Evolutionary conservation across 2,797 vertebrate genomes (phyloP).

Genomic region (Clamator glandarius): DNA sequence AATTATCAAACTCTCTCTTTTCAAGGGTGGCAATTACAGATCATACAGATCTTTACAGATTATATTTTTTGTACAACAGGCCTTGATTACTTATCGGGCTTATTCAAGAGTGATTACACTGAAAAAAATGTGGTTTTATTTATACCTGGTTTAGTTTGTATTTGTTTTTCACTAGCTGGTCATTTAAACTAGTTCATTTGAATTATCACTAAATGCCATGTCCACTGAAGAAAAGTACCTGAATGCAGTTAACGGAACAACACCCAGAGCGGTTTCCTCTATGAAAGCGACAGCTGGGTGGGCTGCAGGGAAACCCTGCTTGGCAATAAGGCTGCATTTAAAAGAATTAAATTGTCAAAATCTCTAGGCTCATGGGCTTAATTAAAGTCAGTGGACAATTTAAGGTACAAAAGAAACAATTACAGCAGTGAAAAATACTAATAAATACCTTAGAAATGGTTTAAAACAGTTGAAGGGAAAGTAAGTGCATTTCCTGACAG

Average conservation of each 20-base stretch:
- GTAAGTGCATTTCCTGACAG: not conserved
- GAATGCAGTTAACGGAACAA: not conserved
- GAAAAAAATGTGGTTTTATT: slow-evolving; percentile 10
- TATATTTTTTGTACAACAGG: not conserved
- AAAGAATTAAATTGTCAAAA: slow-evolving; percentile 52
- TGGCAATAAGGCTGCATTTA: slow-evolving; percentile 42
- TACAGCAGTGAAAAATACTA: slow-evolving; percentile 8
- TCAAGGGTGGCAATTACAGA: slow-evolving; percentile 62
- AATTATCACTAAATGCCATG: slow-evolving; percentile 1
- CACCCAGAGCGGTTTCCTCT: slow-evolving; percentile 17
- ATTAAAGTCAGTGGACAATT: slow-evolving; percentile 42
- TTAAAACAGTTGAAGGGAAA: slow-evolving; percentile 16
- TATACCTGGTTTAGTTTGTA: not conserved
- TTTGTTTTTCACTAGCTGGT: not conserved
- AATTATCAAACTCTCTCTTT: slow-evolving; percentile 46
- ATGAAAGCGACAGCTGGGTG: slow-evolving; percentile 32
- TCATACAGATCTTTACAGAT: not conserved
- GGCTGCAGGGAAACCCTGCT: slow-evolving; percentile 21
- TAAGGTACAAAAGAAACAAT: slow-evolving; percentile 30
- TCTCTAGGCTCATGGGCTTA: not conserved
- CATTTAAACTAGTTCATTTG: slow-evolving; percentile 48
- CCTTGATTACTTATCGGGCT: not conserved
- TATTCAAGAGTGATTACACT: not conserved
- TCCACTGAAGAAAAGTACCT: slow-evolving; percentile 29
- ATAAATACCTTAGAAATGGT: not conserved